Evolutionary conservation across 2,797 vertebrate species (phyloP), one percentile per base, ranked within the genome.

Genomic region (Carapus acus): DNA sequence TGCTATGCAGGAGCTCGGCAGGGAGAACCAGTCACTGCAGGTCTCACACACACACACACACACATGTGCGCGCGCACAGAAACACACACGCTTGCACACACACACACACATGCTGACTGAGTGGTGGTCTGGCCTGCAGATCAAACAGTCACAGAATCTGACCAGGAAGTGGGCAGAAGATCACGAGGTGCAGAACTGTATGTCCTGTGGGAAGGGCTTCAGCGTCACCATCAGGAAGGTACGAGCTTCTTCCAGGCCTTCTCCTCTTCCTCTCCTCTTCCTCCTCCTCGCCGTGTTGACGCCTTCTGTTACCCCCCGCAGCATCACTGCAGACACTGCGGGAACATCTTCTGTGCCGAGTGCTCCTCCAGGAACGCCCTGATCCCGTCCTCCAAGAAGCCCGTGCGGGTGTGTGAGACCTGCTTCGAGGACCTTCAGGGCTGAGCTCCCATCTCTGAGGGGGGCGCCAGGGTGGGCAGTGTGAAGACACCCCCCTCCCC

Each of bases 301-400:
- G n/a, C n/a, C n/a, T n/a, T n/a, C n/a, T n/a, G n/a, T n/a, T n/a
- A n/a, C n/a, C n/a, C n/a, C n/a, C n/a, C n/a, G 74, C 88, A 99
- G 96, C 96, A 99, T 73, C 96, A 99, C 71, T 99, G 96, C 85
- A 90, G 96, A 84, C 93, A 99, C 15, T 99, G 96, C 69, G 96
- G 96, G 36, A 99, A 98, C 88, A 99, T 99, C 79, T 99, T 97
- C 81, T 99, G 96, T 61, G 90, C 81, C 0, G 96, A 99, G 64
- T 99, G 96, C 81, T 99, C 96, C 8, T 73, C 89, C 42, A 93
- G 71, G 85, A 94, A 89, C 80, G 93, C 93, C 85, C 85, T 95
- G 83, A 97, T 91, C 41, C 96, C 96, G 46, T 99, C 93, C 64
- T 97, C 93, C 20, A 99, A 99, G 88, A 99, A 99, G 79, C 90